Evolutionary conservation across 2,113 vertebrate species (phyloP), one percentile per base, ranked within the genome.

Genomic region (Oxygymnocypris stewartii): DNA sequence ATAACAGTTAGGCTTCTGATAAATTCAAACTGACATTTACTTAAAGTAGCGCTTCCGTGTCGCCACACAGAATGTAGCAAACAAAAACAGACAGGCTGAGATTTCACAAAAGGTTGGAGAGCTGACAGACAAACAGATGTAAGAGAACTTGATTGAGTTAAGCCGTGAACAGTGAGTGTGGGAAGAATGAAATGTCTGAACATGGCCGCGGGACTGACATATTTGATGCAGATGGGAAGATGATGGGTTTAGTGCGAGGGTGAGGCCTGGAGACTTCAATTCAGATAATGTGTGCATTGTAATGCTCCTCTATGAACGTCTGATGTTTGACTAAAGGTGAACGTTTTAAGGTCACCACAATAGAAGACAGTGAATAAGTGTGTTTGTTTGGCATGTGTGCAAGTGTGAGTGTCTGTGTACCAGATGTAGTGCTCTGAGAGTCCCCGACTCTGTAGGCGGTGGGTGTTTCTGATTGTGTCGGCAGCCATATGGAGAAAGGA

Each of bases 401-500:
- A 59, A 49, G 76, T 75, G 40, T 65, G 71, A 28, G 86, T 87
- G 90, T 92, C 82, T 81, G 89, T 80, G 86, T 76, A 76, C 90
- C 93, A 93, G 91, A 93, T 93, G 93, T 92, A 92, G 87, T 88
- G 88, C 88, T 78, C 79, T 76, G 88, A 90, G 89, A 89, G 90
- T 89, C 84, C 86, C 89, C 82, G 73, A 91, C 90, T 91, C 91
- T 94, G 93, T 91, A 95, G 94, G 91, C 95, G 93, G 91, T 92
- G 92, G 95, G 94, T 93, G 94, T 96, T 96, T 94, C 95, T 95
- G 96, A 96, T 95, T 80, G 79, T 93, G 92, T 94, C 95, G 93
- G 94, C 93, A 42, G 93, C 94, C 96, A 96, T 96, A 96, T 96
- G 96, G 95, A 96, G 88, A 94, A 93, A 94, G 92, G 95, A 95